These are phyloP conservation scores for Rhopalosiphum maidis DNA, from an alignment of 1,140 invertebrate genomes.

Conservation along the genomic window DNA sequence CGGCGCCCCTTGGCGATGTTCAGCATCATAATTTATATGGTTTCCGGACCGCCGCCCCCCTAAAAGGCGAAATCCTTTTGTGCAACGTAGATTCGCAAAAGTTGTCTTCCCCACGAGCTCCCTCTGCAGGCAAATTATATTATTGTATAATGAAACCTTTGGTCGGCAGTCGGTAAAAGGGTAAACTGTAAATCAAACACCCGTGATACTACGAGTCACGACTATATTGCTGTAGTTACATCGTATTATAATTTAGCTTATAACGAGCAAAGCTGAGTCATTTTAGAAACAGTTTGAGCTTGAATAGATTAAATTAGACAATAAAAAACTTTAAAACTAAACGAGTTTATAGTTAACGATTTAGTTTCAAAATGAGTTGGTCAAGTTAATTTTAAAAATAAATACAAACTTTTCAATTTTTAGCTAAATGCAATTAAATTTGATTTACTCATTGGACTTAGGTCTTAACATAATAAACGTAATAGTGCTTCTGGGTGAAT, in stretches of 20 bases:
- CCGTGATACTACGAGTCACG: neutral
- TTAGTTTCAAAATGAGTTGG: neutral
- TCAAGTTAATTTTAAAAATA: neutral
- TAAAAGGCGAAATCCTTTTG: slow-evolving; percentile 16
- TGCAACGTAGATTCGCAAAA: neutral
- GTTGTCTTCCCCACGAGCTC: neutral
- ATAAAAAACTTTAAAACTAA: neutral
- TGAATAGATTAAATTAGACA: neutral
- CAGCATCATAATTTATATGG: slow-evolving; percentile 2
- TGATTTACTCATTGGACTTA: neutral
- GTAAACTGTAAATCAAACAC: neutral
- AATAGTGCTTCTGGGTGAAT: neutral
- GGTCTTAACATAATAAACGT: neutral
- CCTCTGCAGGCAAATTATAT: neutral
- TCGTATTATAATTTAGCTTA: neutral
- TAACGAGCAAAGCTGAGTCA: neutral
- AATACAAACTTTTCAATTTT: neutral
- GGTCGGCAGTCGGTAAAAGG: neutral
- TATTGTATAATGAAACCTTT: neutral
- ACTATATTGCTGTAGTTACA: neutral
- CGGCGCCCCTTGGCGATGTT: neutral
- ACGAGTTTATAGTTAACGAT: neutral
- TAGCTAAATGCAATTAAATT: neutral
- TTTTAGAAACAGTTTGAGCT: neutral
- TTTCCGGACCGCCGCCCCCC: neutral